Evolutionary conservation across 2,797 vertebrate species (phyloP).

Genomic region (Microhierax caerulescens): DNA sequence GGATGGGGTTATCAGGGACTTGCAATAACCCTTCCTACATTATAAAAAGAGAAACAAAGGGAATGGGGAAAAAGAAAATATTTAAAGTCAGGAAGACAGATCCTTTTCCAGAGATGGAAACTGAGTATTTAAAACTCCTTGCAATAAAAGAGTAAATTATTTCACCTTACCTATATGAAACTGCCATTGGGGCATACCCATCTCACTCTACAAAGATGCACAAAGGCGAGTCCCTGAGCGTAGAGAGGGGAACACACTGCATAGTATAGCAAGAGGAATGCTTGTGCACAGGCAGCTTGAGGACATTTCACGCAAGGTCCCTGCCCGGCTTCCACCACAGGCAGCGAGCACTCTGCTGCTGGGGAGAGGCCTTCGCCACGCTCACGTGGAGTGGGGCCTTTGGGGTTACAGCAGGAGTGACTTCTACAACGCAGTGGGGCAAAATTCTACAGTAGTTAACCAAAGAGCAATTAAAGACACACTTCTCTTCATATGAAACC

Average conservation of each 20-base stretch:
- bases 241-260: neutral
- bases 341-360: neutral
- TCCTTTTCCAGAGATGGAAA: neutral
- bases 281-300: neutral
- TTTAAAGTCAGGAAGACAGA: neutral
- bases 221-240: neutral
- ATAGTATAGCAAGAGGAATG: fast-evolving
- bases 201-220: neutral
- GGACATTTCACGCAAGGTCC: neutral
- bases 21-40: neutral
- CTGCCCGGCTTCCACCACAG: neutral
- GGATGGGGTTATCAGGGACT: neutral
- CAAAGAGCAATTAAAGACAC: neutral
- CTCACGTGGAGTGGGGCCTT: fast-evolving
- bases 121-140: neutral
- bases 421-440: neutral
- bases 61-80: neutral
- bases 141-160: neutral
- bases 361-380: fast-evolving
- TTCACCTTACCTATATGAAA: neutral
- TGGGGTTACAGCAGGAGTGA: neutral
- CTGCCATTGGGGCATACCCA: neutral
- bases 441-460: neutral
- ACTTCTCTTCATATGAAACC: neutral
- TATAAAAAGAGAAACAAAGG: neutral